Evolutionary conservation across 2,113 vertebrate species (phyloP).

Genomic region (Apaloderma vittatum): DNA sequence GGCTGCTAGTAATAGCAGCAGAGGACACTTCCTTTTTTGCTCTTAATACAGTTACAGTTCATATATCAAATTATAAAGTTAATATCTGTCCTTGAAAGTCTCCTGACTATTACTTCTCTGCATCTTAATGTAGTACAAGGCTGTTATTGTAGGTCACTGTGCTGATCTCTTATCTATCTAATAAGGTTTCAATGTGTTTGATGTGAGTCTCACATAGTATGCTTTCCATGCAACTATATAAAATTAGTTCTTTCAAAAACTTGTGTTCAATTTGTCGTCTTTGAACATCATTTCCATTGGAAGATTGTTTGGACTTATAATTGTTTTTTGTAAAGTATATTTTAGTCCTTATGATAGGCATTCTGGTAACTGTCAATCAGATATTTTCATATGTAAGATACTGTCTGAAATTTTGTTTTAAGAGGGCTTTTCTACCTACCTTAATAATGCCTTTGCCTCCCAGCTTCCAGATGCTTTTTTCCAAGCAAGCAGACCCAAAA

Average conservation of each 20-base stretch:
- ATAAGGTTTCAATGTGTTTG: background rate
- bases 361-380: background rate
- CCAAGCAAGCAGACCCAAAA: background rate
- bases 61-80: background rate
- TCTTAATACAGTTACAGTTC: background rate
- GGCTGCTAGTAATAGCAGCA: background rate
- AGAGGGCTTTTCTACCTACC: background rate
- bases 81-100: background rate
- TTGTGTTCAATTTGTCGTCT: background rate
- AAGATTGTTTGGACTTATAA: background rate
- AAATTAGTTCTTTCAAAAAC: background rate
- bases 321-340: background rate
- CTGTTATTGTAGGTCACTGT: background rate
- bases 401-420: background rate
- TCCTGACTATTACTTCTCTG: background rate
- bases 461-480: background rate
- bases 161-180: background rate
- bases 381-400: background rate
- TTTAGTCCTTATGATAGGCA: background rate
- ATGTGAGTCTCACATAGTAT: background rate
- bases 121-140: background rate
- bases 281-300: background rate
- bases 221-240: background rate
- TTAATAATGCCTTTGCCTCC: background rate
- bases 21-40: background rate